A percentile compares a stretch with the other conserved stretches of the same genome.
Evolutionary conservation across 2,113 vertebrate species (phyloP).

Genomic region (Lophochroa leadbeateri): DNA sequence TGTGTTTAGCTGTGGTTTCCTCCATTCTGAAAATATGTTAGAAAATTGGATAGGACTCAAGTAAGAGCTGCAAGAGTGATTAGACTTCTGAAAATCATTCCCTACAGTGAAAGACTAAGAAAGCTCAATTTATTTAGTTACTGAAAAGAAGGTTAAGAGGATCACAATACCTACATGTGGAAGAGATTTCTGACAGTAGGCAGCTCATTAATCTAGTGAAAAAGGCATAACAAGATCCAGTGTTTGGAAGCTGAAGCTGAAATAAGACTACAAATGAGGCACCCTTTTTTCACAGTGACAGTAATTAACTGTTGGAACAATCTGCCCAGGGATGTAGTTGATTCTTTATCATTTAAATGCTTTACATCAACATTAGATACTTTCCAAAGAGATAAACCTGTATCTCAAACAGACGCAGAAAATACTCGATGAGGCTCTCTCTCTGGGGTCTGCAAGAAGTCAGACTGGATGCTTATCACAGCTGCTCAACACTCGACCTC

Average conservation of each 20-base stretch:
- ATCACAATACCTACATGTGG: constrained; percentile 64
- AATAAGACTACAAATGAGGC: constrained; percentile 50
- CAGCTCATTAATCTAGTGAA: constrained; percentile 67
- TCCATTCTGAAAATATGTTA: neutral
- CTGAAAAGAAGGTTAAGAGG: constrained; percentile 66
- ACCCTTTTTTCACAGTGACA: constrained; percentile 45
- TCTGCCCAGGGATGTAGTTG: constrained; percentile 30
- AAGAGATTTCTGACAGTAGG: constrained; percentile 71
- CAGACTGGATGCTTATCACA: constrained; percentile 8
- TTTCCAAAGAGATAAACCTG: constrained; percentile 36
- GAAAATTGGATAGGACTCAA: constrained; percentile 34
- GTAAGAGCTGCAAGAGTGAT: constrained; percentile 42
- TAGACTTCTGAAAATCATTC: constrained; percentile 61
- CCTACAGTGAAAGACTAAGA: constrained; percentile 41
- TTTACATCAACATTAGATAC: constrained; percentile 45
- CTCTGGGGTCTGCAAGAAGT: neutral
- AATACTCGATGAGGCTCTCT: neutral
- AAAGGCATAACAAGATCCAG: constrained; percentile 58
- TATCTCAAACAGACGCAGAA: constrained; percentile 23
- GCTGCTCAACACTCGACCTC: neutral
- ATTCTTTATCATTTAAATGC: constrained; percentile 61
- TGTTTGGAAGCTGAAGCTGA: constrained; percentile 44
- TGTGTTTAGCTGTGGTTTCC: neutral
- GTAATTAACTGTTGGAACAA: constrained; percentile 53
- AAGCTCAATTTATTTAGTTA: constrained; percentile 66